Base-by-base conservation (phyloP, 2,113 vertebrate genomes). In the Leiothrix lutea region DNA sequence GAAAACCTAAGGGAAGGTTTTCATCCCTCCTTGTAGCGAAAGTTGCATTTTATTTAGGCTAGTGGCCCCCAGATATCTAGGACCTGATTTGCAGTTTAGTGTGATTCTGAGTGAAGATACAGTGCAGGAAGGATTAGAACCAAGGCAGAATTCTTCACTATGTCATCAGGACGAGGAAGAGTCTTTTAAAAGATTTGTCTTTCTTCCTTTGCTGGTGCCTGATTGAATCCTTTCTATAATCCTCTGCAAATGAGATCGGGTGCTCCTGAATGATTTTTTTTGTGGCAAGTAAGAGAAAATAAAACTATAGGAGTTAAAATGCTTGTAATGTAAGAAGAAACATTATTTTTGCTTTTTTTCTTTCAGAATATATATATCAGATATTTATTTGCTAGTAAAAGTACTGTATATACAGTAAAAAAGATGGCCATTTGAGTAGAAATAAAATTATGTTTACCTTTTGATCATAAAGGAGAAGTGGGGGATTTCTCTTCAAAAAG, bases 391-490 rank as follows among this genome's bases (percentile, higher is more conserved):
- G 3, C 65, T n/a, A 65, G 45, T 65, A 65, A 65, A 88, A 77
- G 36, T 80, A 77, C 71, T 86, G 84, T 88, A 93, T 45, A 65
- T 94, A 91, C 74, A 90, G 70, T 95, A 82, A 69, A 77, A 86
- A 50, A 38, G 1, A 62, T 48, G 48, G 28, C 25, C 5, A 36
- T 72, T 92, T 87, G 25, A 82, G 18, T 47, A 75, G 33, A 50
- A 92, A 75, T 61, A 72, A 12, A 64, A 28, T 50, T 70, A 84
- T 79, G 5, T 73, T 91, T 91, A n/a, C 62, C 15, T 72, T 91
- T 91, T 94, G 74, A 91, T 95, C 88, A 92, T 71, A 78, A 94
- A 91, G 47, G 10, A 81, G 33, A 91, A 92, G 44, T 57, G 56
- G 12, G 18, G 9, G 12, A 60, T 67, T 96, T 92, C 25, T 91